Percentiles rank a stretch among this genome's conserved stretches.
These are phyloP conservation scores for Bryconaethiops microstoma DNA, from an alignment of 2,797 vertebrate species.

Conservation along the genomic window DNA sequence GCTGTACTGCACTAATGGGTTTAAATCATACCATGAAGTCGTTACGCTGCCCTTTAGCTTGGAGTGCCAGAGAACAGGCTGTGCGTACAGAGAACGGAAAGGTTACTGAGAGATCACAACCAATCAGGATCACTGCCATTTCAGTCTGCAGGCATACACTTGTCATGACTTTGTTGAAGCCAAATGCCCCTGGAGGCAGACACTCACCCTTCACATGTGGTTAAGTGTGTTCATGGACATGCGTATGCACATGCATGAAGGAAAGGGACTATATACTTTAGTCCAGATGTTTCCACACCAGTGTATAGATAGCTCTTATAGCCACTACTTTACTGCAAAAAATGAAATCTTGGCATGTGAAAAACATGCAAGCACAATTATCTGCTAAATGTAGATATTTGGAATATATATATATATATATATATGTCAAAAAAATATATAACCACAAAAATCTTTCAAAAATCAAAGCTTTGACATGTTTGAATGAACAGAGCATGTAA, in stretches of 20 bases:
- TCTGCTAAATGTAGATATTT: neutral
- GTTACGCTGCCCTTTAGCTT: constrained; percentile 22
- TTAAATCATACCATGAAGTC: neutral
- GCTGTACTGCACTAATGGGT: neutral
- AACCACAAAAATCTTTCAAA: too few species aligned
- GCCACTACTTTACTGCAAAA: neutral
- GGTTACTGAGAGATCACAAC: constrained; percentile 20
- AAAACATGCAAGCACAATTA: too few species aligned
- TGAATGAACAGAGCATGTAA: too few species aligned
- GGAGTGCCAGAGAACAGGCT: neutral
- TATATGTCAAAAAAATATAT: too few species aligned
- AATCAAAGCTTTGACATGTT: too few species aligned
- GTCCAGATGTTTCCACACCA: neutral
- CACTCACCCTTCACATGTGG: constrained; percentile 14
- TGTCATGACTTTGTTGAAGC: constrained; percentile 25
- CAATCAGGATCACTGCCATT: constrained; percentile 19
- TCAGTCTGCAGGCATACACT: constrained; percentile 1
- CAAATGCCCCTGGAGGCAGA: neutral
- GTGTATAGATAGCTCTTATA: neutral
- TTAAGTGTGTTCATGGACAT: constrained; percentile 6
- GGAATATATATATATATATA: too few species aligned
- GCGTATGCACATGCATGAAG: neutral
- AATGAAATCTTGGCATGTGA: neutral
- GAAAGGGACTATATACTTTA: neutral
- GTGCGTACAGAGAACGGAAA: constrained; percentile 1